Evolutionary conservation across 2,888 invertebrate species (phyloP), one percentile per base, ranked within the genome.

Genomic region (Megalurothrips usitatus): DNA sequence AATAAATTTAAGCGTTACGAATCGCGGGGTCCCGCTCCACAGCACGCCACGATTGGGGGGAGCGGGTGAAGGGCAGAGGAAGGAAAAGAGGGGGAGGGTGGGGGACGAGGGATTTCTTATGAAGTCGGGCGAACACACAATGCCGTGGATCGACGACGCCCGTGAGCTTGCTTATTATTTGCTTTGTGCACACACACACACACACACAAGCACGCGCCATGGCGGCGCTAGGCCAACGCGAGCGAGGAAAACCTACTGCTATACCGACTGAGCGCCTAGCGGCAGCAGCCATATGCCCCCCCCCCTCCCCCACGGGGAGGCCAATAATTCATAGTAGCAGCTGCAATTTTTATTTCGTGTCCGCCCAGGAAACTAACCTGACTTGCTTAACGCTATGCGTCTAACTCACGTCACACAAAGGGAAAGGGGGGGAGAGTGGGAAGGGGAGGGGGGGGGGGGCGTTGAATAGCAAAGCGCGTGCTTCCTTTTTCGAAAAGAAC

Each of bases 111-210:
- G 26, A 26, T 11, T 23, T 4, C 68, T 75, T 26, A 75, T 75
- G 68, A 75, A 75, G 23, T 26, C 68, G n/a, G 68, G 68, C 68
- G 58, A 12, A 58, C 58, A 58, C 58, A 58, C 17, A 19, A 58
- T 58, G 58, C 58, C 58, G 58, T 58, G 19, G 58, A 58, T 17
- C 11, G 58, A 58, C 58, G 58, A 58, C 58, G 58, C 58, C 19
- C 14, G 58, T 17, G 19, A 58, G 58, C 58, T 58, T 58, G 14
- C 58, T 58, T 58, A 58, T 58, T 58, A 19, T 58, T 58, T 58
- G 11, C 58, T 17, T 58, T 58, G 58, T 58, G 58, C 63, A 63
- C 63, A 68, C 68, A 68, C 68, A 68, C 68, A 68, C 68, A 68
- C 68, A 75, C 68, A 75, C 68, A 26, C 68, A 26, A 23, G 9